These are phyloP conservation scores for Serinus canaria DNA, from an alignment of 2,113 vertebrate genomes.

Conservation along the genomic window DNA sequence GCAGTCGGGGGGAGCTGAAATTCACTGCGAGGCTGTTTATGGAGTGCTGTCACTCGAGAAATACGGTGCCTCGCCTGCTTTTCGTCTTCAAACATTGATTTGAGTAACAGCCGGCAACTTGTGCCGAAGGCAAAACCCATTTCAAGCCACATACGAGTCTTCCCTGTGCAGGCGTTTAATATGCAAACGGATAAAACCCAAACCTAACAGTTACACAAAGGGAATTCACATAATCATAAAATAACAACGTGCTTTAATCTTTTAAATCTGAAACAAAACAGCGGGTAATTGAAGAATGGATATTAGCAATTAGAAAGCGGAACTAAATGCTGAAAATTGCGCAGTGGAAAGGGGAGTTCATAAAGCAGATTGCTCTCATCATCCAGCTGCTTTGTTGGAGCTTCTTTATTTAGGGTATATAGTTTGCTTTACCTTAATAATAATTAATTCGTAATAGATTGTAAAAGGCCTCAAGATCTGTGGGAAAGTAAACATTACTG, in stretches of 20 bases:
- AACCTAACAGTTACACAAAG: not conserved
- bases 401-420: not conserved
- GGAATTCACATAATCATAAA: not conserved
- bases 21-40: accelerated
- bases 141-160: accelerated
- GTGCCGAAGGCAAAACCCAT: not conserved
- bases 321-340: constrained; percentile 18
- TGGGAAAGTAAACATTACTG: not conserved
- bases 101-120: not conserved
- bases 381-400: constrained; percentile 2
- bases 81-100: not conserved
- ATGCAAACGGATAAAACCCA: not conserved
- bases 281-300: constrained; percentile 13
- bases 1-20: accelerated
- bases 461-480: not conserved
- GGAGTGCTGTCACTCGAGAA: not conserved
- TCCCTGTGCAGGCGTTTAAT: not conserved
- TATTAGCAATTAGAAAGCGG: constrained; percentile 38
- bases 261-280: constrained; percentile 8
- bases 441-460: constrained; percentile 15
- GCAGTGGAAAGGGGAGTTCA: not conserved
- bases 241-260: not conserved
- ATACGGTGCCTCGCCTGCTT: accelerated
- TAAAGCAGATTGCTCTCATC: constrained; percentile 1
- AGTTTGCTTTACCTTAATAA: not conserved